Evolutionary conservation across 2,797 vertebrate species (phyloP).

Genomic region (Sternarchorhynchus goeldii): DNA sequence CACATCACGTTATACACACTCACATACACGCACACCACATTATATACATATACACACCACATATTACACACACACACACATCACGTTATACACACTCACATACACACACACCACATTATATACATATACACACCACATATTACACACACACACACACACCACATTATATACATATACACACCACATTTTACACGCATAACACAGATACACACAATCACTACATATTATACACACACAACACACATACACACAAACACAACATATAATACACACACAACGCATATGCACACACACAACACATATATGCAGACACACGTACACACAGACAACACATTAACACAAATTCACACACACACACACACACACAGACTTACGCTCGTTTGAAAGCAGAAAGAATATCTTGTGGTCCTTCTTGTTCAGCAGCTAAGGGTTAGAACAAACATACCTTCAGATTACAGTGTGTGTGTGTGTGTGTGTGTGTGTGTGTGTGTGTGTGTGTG

Average conservation of each 20-base stretch:
- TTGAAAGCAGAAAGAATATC: constrained; percentile 80
- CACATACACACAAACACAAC: not conserved
- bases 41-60: constrained; percentile 15
- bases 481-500: constrained; percentile 16
- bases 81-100: not conserved
- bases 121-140: constrained; percentile 28
- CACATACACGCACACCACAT: not conserved
- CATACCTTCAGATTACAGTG: constrained; percentile 3
- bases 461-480: constrained; percentile 26
- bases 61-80: constrained; percentile 16
- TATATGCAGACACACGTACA: not conserved
- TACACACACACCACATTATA: not conserved
- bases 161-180: constrained; percentile 20
- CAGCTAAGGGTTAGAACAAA: constrained; percentile 64
- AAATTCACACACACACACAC: not conserved
- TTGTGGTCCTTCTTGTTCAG: constrained; percentile 55
- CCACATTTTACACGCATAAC: constrained; percentile 23
- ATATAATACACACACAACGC: constrained; percentile 25
- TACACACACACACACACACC: not conserved
- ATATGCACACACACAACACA: not conserved
- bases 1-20: constrained; percentile 3
- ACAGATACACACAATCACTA: not conserved
- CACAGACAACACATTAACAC: not conserved
- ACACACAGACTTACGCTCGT: constrained; percentile 70
- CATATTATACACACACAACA: not conserved